A percentile compares a stretch with the other conserved stretches of the same genome.
phyloP scores from a whole-genome alignment of 1,140 invertebrate species.

The Carposina sasakii region DNA sequence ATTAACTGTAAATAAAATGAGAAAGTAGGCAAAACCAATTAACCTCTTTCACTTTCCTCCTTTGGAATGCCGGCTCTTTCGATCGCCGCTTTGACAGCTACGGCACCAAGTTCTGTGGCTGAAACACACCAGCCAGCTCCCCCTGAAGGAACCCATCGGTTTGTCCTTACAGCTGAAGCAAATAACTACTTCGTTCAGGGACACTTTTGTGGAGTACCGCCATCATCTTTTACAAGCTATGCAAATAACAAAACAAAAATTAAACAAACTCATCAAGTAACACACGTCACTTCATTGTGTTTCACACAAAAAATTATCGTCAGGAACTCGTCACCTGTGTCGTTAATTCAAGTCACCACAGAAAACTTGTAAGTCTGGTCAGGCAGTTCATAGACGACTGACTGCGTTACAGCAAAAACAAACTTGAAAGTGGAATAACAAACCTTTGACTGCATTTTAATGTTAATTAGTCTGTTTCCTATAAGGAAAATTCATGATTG shows the following conservation, averaged over 20 bases:
- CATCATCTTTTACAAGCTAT: conserved; percentile 46
- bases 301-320: too few species aligned
- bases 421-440: conserved; percentile 23
- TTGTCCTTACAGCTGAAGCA: conserved; percentile 89
- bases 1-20: conserved; percentile 9
- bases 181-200: conserved; percentile 90
- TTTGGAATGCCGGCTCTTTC: conserved; percentile 85
- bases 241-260: conserved; percentile 2
- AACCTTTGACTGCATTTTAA: conserved; percentile 57
- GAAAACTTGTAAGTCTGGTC: too few species aligned
- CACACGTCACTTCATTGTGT: too few species aligned
- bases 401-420: conserved; percentile 15
- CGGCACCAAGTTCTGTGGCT: conserved; percentile 90
- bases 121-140: conserved; percentile 85
- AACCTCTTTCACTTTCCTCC: conserved; percentile 88
- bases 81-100: conserved; percentile 91
- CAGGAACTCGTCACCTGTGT: too few species aligned
- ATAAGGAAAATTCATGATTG: conserved; percentile 49
- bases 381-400: conserved; percentile 21
- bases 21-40: conserved; percentile 48
- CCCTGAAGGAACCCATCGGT: conserved; percentile 98
- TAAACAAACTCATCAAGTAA: too few species aligned
- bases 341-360: too few species aligned
- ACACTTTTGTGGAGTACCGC: conserved; percentile 72
- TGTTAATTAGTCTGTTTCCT: conserved; percentile 50